Evolutionary conservation across 2,888 invertebrate species (phyloP), one percentile per base, ranked within the genome.

Genomic region (Abrostola triplasia): DNA sequence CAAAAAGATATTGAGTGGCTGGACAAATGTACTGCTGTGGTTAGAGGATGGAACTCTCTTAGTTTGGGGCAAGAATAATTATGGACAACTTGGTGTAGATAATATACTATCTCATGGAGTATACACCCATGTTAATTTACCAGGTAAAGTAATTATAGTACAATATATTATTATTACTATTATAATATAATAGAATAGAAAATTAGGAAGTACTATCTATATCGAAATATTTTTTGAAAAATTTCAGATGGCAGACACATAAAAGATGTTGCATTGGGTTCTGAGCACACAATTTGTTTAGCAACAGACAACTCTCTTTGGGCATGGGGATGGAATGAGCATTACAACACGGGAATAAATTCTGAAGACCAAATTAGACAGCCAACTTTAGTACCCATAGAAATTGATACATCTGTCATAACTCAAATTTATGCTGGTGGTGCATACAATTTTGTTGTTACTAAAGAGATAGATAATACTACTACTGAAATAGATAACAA

Each of bases 241-340:
- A 58, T 90, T 95, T 61, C 92, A 95, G 88, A 86, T 92, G 75
- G 86, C 70, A 82, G 93, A 91, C 78, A 84, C 81, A 91, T 96
- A 5, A 88, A 89, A 73, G 95, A 96, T 84, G 85, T 97, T 64
- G 95, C 96, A 72, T 89, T 97, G 76, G 98, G 98, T 1, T 97
- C 98, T 0, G 98, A 98, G 82, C 98, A 98, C 84, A 97, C 96
- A 50, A 86, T 98, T 73, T 96, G 97, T 68, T 89, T 97, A 70
- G 95, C 95, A 78, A 95, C 94, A 68, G 95, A 96, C 63, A 96
- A 96, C 40, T 94, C 95, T 54, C 86, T 98, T 6, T 96, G 96
- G 84, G 96, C 97, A 24, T 98, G 98, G 98, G 98, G 98, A 0
- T 98, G 98, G 98, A 98, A 98, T 90, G 98, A 98, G 84, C 98